Evolutionary conservation across 2,113 vertebrate genomes (phyloP).

Genomic region (Pteropus alecto): DNA sequence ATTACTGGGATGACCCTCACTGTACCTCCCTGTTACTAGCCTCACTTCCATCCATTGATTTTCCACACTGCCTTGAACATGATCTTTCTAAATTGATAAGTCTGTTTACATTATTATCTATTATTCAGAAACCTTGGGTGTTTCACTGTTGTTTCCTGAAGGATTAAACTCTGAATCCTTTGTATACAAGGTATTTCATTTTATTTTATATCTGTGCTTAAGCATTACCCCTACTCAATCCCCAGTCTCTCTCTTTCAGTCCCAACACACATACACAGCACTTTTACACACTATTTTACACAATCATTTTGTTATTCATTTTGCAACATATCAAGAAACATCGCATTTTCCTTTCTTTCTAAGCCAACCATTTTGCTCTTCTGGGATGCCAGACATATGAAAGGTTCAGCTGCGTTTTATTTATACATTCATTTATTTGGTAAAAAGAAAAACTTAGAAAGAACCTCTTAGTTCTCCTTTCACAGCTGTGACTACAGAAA

Average conservation of each 20-base stretch:
- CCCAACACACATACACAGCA: background rate
- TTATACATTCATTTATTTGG: constrained; percentile 43
- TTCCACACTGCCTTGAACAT: background rate
- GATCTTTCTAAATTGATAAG: background rate
- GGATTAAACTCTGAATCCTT: background rate
- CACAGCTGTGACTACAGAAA: background rate
- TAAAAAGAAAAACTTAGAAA: constrained; percentile 11
- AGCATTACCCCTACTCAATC: background rate
- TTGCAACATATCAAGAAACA: constrained; percentile 29
- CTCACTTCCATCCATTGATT: background rate
- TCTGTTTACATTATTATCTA: background rate
- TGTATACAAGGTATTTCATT: background rate
- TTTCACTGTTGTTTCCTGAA: background rate
- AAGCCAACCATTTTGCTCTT: constrained; percentile 8
- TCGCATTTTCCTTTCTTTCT: constrained; percentile 49
- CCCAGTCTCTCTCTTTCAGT: background rate
- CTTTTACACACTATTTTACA: background rate
- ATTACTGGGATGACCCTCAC: background rate
- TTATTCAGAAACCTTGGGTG: background rate
- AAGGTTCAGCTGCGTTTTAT: constrained; percentile 26
- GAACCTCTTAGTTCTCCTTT: constrained; percentile 14
- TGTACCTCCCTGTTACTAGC: background rate
- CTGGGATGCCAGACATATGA: background rate
- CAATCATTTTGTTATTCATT: background rate
- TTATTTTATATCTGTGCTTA: background rate